Evolutionary conservation across 2,888 invertebrate species (phyloP).

Genomic region (Mactromeris polynyma): DNA sequence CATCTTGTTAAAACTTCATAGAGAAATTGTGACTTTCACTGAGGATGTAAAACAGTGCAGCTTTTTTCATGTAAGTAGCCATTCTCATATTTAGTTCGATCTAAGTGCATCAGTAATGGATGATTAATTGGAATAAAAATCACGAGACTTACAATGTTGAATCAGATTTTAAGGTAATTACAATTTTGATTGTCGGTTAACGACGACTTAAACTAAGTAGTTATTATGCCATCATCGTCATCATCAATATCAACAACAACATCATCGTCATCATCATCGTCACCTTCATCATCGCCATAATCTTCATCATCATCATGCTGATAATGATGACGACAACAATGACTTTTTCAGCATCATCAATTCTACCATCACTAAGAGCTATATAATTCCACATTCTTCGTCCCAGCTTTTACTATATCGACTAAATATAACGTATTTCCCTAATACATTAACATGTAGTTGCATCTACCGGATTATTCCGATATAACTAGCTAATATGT

Average conservation of each 20-base stretch:
- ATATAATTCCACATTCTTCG: neutral
- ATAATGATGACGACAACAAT: neutral
- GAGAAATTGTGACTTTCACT: neutral
- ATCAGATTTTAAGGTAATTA: no score
- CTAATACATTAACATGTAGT: neutral
- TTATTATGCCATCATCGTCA: neutral
- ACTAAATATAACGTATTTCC: no score
- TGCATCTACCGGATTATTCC: neutral
- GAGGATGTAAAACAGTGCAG: neutral
- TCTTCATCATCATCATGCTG: neutral
- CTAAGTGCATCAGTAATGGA: neutral
- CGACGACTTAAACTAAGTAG: neutral
- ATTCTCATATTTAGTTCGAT: neutral
- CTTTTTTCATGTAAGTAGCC: neutral
- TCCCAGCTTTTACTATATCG: neutral
- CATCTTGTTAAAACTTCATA: neutral
- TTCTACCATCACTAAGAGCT: neutral
- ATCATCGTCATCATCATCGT: neutral
- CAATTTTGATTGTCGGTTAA: neutral
- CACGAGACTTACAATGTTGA: no score
- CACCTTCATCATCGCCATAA: neutral
- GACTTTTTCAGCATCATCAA: neutral
- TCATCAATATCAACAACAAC: neutral
- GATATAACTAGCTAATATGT: neutral
- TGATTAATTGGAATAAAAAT: no score